Base-by-base conservation (phyloP, 1,140 invertebrate genomes). In the Grapholita molesta region DNA sequence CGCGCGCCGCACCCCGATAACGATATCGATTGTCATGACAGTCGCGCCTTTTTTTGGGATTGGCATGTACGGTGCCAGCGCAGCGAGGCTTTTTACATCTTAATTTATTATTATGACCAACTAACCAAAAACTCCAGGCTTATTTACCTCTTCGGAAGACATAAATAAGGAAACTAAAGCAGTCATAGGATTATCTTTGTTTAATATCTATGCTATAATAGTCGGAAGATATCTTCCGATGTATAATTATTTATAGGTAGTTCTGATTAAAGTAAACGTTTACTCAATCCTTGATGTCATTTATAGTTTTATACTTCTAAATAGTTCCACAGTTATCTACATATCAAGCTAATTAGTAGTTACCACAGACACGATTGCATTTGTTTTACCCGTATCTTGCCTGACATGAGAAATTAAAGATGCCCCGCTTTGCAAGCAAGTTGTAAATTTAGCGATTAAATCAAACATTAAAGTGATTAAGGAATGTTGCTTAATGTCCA, bases 361-460 rank as follows among this genome's bases (percentile, higher is more conserved):
- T 48, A 48, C 42, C 42, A 48, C 15, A 21, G 7, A 48, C 18
- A 48, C 21, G 42, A 5, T 48, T 18, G 8, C 42, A 48, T 48
- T 48, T 48, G 42, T 48, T 48, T 18, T n/a, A 8, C 18, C 42
- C 21, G 18, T 48, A 48, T 48, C 42, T 48, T 48, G 42, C 15
- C 21, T 48, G 42, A 48, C 42, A 9, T 48, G 42, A 48, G 21
- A 48, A 15, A 48, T 48, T 48, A 21, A 48, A 48, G 42, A 48
- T 48, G 42, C 42, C 8, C 42, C 6, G 18, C 42, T 15, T 9
- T 21, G 42, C 42, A 23, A 38, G 12, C 12, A 38, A 38, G 53
- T 21, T 57, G 53, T 57, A 57, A 57, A 57, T 57, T 57, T 25
- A 57, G 5, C 23, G 53, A 28, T 61, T 28, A 61, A 61, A 61